phyloP scores from a whole-genome alignment of 2,888 invertebrate genomes.

The Elegia similella region DNA sequence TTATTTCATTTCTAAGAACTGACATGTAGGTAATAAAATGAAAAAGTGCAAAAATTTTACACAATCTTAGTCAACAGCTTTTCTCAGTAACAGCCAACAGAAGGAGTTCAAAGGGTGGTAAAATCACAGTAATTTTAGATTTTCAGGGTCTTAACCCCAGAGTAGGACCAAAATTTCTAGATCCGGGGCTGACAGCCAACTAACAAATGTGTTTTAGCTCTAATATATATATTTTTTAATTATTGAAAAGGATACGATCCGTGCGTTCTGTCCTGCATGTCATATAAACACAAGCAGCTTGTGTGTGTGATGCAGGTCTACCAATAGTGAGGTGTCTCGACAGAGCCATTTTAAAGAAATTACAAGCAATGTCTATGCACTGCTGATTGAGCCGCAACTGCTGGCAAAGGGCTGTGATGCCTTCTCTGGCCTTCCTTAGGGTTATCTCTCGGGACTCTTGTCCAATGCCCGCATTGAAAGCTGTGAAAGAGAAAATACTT shows the following conservation, averaged over 20 bases:
- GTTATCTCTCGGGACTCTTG: constrained; percentile 97
- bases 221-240: background rate
- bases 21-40: no score
- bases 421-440: constrained; percentile 91
- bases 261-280: constrained; percentile 97
- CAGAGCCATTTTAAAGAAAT: constrained; percentile 96
- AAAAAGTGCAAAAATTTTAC: no score
- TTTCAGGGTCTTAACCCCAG: no score
- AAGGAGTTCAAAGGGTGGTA: no score
- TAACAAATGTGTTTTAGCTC: no score
- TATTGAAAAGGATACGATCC: constrained; percentile 92
- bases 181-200: no score
- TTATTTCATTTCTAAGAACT: no score
- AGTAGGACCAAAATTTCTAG: no score
- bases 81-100: no score
- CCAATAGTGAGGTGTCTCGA: constrained; percentile 93
- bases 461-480: constrained; percentile 89
- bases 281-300: constrained; percentile 98
- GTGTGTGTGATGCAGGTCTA: constrained; percentile 92
- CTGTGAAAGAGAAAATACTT: constrained; percentile 69
- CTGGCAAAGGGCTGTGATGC: constrained; percentile 92
- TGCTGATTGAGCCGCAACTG: constrained; percentile 94
- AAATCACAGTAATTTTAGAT: no score
- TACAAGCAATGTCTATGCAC: constrained; percentile 95
- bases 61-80: no score